These are phyloP conservation scores for Synodontis membranacea DNA, from an alignment of 2,113 vertebrate genomes.

Conservation along the genomic window DNA sequence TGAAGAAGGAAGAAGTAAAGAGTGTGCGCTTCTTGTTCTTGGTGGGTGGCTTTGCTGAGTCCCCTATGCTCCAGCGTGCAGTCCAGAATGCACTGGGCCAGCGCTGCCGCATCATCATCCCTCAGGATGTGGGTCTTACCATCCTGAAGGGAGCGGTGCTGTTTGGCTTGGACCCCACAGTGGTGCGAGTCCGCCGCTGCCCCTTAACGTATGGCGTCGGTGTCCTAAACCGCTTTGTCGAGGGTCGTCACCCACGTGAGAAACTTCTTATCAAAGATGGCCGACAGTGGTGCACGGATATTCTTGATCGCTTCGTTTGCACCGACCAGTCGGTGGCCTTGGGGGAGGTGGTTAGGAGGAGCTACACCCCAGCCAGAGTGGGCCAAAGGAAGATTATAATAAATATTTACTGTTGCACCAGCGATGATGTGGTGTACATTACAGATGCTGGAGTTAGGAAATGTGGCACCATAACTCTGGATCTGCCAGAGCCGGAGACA, in stretches of 20 bases:
- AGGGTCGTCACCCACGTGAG: conserved; percentile 84
- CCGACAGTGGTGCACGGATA: conserved; percentile 93
- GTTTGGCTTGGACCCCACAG: conserved; percentile 89
- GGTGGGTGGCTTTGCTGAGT: conserved; percentile 94
- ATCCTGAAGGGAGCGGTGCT: conserved; percentile 95
- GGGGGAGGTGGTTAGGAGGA: conserved; percentile 87
- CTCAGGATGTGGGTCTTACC: conserved; percentile 90
- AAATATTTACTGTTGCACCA: conserved; percentile 89
- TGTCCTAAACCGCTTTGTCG: conserved; percentile 89
- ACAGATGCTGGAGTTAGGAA: conserved; percentile 88
- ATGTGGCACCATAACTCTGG: conserved; percentile 88
- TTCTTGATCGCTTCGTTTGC: conserved; percentile 91
- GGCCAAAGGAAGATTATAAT: conserved; percentile 93
- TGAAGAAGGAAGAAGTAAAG: conserved; percentile 81
- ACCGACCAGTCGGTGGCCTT: conserved; percentile 92
- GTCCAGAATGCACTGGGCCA: conserved; percentile 79
- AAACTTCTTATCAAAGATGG: conserved; percentile 93
- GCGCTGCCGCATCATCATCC: conserved; percentile 86
- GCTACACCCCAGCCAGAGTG: conserved; percentile 87
- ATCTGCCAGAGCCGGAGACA: conserved; percentile 71
- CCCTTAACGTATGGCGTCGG: conserved; percentile 92
- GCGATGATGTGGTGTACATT: conserved; percentile 87
- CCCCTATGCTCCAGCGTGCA: conserved; percentile 85
- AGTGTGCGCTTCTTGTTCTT: conserved; percentile 91
- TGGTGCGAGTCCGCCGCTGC: conserved; percentile 89